These are phyloP conservation scores for Corythornis madagascariensis DNA, from an alignment of 2,113 vertebrate genomes.

Conservation along the genomic window DNA sequence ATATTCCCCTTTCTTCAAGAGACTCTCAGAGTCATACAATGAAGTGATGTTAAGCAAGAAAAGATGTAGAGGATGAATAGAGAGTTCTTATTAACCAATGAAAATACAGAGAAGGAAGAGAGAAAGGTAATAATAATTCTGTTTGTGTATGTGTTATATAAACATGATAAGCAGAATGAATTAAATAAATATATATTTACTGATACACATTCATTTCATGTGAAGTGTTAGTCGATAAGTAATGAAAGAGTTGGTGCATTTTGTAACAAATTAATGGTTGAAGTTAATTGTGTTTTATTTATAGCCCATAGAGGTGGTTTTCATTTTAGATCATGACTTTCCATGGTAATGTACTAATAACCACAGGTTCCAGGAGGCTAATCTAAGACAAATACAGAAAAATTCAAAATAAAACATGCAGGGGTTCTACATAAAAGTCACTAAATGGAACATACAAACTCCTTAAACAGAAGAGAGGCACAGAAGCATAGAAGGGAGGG, in stretches of 20 bases:
- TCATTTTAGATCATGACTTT: slow-evolving; percentile 67
- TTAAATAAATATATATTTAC: background rate
- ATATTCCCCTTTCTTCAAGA: slow-evolving; percentile 27
- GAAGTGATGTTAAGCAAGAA: background rate
- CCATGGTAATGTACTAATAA: slow-evolving; percentile 73
- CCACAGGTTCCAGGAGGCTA: slow-evolving; percentile 72
- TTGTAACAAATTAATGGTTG: slow-evolving; percentile 40
- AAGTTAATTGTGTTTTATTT: slow-evolving; percentile 77
- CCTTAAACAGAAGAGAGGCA: background rate
- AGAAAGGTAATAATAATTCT: slow-evolving; percentile 6
- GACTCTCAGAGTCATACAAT: background rate
- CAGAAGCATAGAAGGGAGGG: rapidly evolving
- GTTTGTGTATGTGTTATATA: background rate
- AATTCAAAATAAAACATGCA: slow-evolving; percentile 68
- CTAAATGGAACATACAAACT: slow-evolving; percentile 62
- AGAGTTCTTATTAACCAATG: background rate
- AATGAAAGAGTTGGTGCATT: background rate
- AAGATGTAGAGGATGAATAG: background rate
- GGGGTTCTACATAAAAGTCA: slow-evolving; percentile 73
- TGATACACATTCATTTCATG: background rate
- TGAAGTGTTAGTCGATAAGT: background rate
- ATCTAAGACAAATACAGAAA: slow-evolving; percentile 62
- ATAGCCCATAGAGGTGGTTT: slow-evolving; percentile 65
- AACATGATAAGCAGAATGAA: background rate
- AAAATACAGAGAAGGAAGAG: slow-evolving; percentile 2